phyloP scores from a whole-genome alignment of 2,888 invertebrate genomes.

The Athalia rosae region DNA sequence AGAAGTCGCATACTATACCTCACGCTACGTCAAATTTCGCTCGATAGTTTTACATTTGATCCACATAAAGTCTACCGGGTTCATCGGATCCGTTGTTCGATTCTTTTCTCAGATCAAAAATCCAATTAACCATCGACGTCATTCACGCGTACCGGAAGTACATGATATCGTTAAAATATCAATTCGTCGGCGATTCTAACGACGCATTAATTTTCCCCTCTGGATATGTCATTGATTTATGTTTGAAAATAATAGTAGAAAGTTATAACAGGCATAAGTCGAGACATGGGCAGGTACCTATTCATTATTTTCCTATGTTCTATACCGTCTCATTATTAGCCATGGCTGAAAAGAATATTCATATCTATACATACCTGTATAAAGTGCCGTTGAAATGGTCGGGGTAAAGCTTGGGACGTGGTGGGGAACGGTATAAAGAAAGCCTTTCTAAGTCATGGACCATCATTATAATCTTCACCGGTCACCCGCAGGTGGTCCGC shows the following conservation, averaged over 20 bases:
- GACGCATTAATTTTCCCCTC: constrained; percentile 14
- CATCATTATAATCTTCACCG: constrained; percentile 39
- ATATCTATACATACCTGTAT: neutral
- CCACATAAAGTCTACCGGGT: too few species aligned
- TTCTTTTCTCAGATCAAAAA: too few species aligned
- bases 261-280: neutral
- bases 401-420: neutral
- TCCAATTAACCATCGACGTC: too few species aligned
- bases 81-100: too few species aligned
- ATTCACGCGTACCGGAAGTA: neutral
- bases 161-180: neutral
- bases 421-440: constrained; percentile 42
- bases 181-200: neutral
- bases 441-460: constrained; percentile 36
- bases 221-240: constrained; percentile 14
- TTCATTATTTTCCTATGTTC: constrained; percentile 8
- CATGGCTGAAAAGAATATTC: neutral
- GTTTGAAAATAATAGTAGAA: neutral
- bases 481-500: constrained; percentile 8
- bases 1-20: too few species aligned
- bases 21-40: too few species aligned
- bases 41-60: too few species aligned
- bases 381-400: neutral
- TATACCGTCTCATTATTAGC: constrained; percentile 4
- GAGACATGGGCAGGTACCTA: neutral